phyloP scores from a whole-genome alignment of 2,797 vertebrate genomes.

The Moxostoma hubbsi region DNA sequence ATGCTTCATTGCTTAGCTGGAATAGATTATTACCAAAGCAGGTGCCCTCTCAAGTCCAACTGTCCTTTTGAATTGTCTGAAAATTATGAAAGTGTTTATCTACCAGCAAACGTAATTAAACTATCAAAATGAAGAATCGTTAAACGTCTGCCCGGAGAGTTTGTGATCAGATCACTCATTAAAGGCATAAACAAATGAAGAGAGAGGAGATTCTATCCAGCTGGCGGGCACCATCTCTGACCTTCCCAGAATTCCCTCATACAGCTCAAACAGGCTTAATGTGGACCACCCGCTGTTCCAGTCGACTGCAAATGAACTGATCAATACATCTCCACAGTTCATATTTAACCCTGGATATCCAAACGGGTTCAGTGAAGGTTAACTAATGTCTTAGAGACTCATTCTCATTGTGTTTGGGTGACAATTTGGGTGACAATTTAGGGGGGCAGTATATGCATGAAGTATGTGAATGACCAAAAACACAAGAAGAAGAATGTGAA shows the following conservation, averaged over 20 bases:
- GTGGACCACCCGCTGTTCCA: conserved; percentile 47
- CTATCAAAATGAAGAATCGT: conserved; percentile 36
- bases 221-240: conserved; percentile 25
- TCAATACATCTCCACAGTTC: conserved; percentile 27
- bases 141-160: conserved; percentile 25
- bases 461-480: too few relatives aligned
- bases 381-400: conserved; percentile 5
- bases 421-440: not conserved
- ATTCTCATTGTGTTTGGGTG: not conserved
- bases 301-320: conserved; percentile 43
- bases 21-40: conserved; percentile 39
- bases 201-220: conserved; percentile 40
- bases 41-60: conserved; percentile 22
- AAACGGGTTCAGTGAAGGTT: conserved; percentile 29
- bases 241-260: conserved; percentile 25
- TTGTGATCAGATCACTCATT: conserved; percentile 49
- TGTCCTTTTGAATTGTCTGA: conserved; percentile 13
- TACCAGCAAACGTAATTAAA: conserved; percentile 51
- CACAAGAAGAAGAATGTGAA: too few relatives aligned
- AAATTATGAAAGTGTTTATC: conserved; percentile 51
- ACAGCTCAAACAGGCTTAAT: conserved; percentile 31
- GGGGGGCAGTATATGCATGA: too few relatives aligned
- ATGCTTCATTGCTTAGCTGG: conserved; percentile 18
- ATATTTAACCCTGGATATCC: conserved; percentile 15
- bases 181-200: conserved; percentile 26